phyloP scores from a whole-genome alignment of 2,888 invertebrate species.

The Scaptomyza cyrtandrae region DNA sequence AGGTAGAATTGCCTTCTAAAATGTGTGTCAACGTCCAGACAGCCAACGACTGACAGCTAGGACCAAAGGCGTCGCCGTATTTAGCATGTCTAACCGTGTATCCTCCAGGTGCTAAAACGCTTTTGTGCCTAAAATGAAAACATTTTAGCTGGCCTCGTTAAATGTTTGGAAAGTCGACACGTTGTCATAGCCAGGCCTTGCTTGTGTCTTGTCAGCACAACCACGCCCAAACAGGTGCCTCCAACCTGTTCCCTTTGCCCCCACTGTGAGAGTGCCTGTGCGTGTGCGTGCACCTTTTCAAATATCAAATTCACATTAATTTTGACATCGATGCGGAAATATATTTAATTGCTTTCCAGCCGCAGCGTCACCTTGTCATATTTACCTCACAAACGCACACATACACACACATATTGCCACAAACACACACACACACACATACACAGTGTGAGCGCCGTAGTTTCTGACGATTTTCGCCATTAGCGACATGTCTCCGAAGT shows the following conservation, averaged over 20 bases:
- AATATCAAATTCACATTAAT: conserved; percentile 80
- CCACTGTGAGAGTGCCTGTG: conserved; percentile 41
- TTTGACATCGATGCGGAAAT: conserved; percentile 79
- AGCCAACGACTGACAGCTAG: conserved; percentile 25
- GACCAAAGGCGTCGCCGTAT: conserved; percentile 48
- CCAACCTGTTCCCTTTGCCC: not conserved
- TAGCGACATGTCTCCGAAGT: conserved; percentile 51
- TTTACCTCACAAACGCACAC: conserved; percentile 11
- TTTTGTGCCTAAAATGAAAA: conserved; percentile 40
- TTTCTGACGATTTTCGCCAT: conserved; percentile 58
- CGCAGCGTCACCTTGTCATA: conserved; percentile 34
- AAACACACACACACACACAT: not conserved
- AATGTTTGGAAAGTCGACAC: conserved; percentile 53
- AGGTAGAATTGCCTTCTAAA: conserved; percentile 30
- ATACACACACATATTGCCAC: not conserved
- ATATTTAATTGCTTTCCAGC: conserved; percentile 78
- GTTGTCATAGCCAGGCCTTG: conserved; percentile 55
- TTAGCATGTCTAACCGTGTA: conserved; percentile 53
- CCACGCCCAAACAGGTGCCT: conserved; percentile 46
- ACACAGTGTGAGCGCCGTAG: conserved; percentile 10
- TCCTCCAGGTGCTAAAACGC: conserved; percentile 61
- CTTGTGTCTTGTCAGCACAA: conserved; percentile 40
- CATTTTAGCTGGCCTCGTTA: conserved; percentile 43
- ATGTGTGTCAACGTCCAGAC: conserved; percentile 58
- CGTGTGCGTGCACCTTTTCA: conserved; percentile 61